Conservation (phyloP, 2,113 vertebrate genomes). For the Morone chrysops region DNA sequence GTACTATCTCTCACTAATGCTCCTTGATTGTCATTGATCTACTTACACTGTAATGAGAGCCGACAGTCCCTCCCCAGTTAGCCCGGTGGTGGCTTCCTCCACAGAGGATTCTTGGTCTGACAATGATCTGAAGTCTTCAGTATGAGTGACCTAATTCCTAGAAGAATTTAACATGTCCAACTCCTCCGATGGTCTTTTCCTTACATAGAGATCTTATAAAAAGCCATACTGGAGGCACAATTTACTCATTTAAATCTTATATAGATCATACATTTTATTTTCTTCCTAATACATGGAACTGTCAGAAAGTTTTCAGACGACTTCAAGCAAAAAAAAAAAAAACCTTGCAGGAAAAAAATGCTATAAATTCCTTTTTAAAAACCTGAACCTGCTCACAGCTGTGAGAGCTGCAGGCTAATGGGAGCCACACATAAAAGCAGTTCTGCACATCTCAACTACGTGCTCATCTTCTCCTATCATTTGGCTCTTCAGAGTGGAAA, state of each 20-base stretch:
- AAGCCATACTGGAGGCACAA: too few relatives aligned
- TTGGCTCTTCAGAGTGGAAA: constrained; percentile 37
- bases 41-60: constrained; percentile 49
- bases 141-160: constrained; percentile 26
- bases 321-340: not conserved
- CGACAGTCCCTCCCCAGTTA: constrained; percentile 23
- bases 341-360: not conserved
- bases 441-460: constrained; percentile 35
- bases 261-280: not conserved
- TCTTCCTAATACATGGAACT: not conserved
- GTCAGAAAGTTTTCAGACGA: constrained; percentile 27
- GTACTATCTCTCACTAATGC: constrained; percentile 35
- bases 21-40: constrained; percentile 60
- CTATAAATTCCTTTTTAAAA: constrained; percentile 2
- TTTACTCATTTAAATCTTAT: not conserved
- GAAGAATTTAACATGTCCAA: not conserved
- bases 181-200: not conserved
- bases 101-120: constrained; percentile 40
- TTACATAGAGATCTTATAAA: not conserved
- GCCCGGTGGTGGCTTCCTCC: constrained; percentile 3
- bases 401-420: constrained; percentile 38
- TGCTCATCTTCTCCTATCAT: constrained; percentile 31
- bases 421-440: constrained; percentile 25
- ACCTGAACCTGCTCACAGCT: not conserved
- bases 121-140: constrained; percentile 37